phyloP scores from a whole-genome alignment of 2,888 invertebrate species.

The Lasioglossum lativentre region DNA sequence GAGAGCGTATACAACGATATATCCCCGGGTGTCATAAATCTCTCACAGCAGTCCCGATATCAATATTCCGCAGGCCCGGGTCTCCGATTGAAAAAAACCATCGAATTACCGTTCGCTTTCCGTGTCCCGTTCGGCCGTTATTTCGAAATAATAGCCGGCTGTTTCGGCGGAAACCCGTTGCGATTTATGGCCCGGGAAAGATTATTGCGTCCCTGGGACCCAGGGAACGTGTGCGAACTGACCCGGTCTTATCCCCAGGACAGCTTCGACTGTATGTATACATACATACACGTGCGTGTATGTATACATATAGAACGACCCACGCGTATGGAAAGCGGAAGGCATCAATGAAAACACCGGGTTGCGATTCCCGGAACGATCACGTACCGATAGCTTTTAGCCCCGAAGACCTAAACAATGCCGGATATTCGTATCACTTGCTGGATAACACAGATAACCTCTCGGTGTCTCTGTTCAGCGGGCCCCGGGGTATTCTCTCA shows the following conservation, averaged over 20 bases:
- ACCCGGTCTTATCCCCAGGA: constrained; percentile 25
- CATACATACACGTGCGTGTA: background rate
- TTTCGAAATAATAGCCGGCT: constrained; percentile 30
- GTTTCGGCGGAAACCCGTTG: constrained; percentile 44
- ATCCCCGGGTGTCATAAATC: constrained; percentile 6
- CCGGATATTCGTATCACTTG: constrained; percentile 73
- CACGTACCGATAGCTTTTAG: constrained; percentile 61
- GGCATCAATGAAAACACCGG: constrained; percentile 61
- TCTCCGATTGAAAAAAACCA: constrained; percentile 16
- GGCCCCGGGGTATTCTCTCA: constrained; percentile 19
- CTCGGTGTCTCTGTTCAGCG: constrained; percentile 44
- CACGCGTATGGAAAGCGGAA: constrained; percentile 53
- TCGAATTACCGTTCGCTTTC: constrained; percentile 33
- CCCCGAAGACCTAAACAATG: constrained; percentile 69
- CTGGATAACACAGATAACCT: constrained; percentile 55
- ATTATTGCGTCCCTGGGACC: constrained; percentile 25
- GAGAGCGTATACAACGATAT: background rate
- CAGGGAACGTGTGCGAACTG: constrained; percentile 37
- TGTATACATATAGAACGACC: constrained; percentile 56
- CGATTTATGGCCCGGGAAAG: constrained; percentile 29
- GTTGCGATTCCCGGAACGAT: constrained; percentile 60
- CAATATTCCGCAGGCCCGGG: background rate
- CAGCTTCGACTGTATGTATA: constrained; percentile 15
- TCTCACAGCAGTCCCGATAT: background rate
- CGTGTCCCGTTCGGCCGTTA: constrained; percentile 9